These are phyloP conservation scores for Hedychridium roseum DNA, from an alignment of 2,888 invertebrate genomes.

Conservation along the genomic window DNA sequence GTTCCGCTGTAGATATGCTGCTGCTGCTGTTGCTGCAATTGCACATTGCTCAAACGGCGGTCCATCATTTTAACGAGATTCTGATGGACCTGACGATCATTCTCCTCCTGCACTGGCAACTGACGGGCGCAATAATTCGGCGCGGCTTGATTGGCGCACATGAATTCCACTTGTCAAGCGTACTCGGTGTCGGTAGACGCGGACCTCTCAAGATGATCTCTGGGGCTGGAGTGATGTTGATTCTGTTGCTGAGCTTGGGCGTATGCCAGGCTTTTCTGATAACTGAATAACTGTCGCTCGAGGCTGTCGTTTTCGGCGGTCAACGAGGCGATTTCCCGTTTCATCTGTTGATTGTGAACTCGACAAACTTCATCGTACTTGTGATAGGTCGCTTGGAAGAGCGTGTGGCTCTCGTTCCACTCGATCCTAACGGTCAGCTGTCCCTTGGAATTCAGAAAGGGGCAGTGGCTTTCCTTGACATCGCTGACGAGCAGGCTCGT, in stretches of 20 bases:
- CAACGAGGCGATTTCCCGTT: conserved; percentile 79
- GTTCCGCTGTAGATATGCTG: conserved; percentile 38
- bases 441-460: conserved; percentile 76
- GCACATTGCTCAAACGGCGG: conserved; percentile 55
- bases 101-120: conserved; percentile 37
- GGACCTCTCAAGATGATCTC: conserved; percentile 55
- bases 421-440: conserved; percentile 80
- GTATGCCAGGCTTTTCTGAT: conserved; percentile 80
- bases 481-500: conserved; percentile 79
- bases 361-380: conserved; percentile 84
- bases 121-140: conserved; percentile 20
- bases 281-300: conserved; percentile 83
- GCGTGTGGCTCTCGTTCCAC: conserved; percentile 82
- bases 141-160: conserved; percentile 26
- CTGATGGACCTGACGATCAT: conserved; percentile 51
- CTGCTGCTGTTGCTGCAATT: conserved; percentile 39
- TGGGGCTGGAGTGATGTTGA: conserved; percentile 50
- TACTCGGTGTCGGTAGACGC: conserved; percentile 77
- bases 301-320: conserved; percentile 86
- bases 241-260: conserved; percentile 69
- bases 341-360: conserved; percentile 85
- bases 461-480: conserved; percentile 74
- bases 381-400: conserved; percentile 84
- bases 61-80: conserved; percentile 56
- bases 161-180: conserved; percentile 69